These are phyloP conservation scores for Drosophila prostipennis DNA, from an alignment of 2,888 invertebrate genomes.

Conservation along the genomic window DNA sequence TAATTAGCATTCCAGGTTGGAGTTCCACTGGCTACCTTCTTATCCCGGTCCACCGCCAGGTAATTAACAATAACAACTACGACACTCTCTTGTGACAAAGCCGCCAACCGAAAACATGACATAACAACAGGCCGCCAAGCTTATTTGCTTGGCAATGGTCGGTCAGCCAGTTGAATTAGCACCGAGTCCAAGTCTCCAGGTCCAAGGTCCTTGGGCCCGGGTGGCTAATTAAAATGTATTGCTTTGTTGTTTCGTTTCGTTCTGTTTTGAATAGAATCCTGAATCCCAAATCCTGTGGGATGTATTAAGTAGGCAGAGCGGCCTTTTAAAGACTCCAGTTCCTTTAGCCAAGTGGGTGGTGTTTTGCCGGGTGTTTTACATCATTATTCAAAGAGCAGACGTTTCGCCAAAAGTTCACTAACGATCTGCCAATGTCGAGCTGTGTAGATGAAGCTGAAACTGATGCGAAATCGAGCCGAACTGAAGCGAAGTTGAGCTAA, in stretches of 20 bases:
- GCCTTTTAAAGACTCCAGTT: slow-evolving; percentile 40
- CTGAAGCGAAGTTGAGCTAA: slow-evolving; percentile 26
- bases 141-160: slow-evolving; percentile 52
- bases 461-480: slow-evolving; percentile 35
- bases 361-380: neutral
- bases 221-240: slow-evolving; percentile 68
- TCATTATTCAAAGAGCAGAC: slow-evolving; percentile 69
- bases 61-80: slow-evolving; percentile 63
- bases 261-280: slow-evolving; percentile 9
- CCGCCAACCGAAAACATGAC: slow-evolving; percentile 46
- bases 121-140: slow-evolving; percentile 38
- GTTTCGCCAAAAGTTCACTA: slow-evolving; percentile 34
- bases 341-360: neutral
- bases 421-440: slow-evolving; percentile 55
- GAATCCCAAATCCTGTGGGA: slow-evolving; percentile 11
- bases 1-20: slow-evolving; percentile 37
- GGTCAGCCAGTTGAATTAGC: slow-evolving; percentile 49
- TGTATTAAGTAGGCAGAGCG: slow-evolving; percentile 46
- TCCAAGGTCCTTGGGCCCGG: slow-evolving; percentile 17
- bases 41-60: slow-evolving; percentile 26
- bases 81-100: slow-evolving; percentile 46
- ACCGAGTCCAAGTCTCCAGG: slow-evolving; percentile 6
- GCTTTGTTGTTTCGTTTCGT: slow-evolving; percentile 24
- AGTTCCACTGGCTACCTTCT: neutral
- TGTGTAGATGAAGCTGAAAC: slow-evolving; percentile 26